These are phyloP conservation scores for Astur gentilis DNA, from an alignment of 2,113 vertebrate genomes.

Conservation along the genomic window DNA sequence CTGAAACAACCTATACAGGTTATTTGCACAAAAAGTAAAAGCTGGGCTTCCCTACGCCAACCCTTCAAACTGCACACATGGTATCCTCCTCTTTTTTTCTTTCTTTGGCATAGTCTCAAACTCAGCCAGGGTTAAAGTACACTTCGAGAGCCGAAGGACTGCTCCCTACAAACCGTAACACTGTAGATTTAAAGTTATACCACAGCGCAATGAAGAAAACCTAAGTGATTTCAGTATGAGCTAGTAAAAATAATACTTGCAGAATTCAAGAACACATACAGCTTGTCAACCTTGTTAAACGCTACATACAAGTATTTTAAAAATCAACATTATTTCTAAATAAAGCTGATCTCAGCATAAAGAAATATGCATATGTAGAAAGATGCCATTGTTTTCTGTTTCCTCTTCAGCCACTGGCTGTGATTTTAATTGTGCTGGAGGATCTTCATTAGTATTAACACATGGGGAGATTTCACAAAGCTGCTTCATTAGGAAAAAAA, in stretches of 20 bases:
- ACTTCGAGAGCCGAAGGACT: not conserved
- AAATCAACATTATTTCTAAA: not conserved
- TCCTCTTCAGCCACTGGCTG: slow-evolving; percentile 78
- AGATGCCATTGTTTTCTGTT: slow-evolving; percentile 80
- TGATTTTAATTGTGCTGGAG: slow-evolving; percentile 90
- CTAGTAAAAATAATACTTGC: not conserved
- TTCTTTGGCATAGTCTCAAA: not conserved
- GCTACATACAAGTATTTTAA: not conserved
- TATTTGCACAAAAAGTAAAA: not conserved
- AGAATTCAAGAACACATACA: not conserved
- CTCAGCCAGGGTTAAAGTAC: slow-evolving; percentile 59
- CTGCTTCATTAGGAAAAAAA: slow-evolving; percentile 81
- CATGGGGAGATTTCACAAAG: slow-evolving; percentile 85
- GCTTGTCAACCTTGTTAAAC: not conserved
- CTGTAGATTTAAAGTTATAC: not conserved
- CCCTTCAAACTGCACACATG: not conserved
- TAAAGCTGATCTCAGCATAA: slow-evolving; percentile 27
- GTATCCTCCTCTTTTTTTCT: not conserved
- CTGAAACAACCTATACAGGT: not conserved
- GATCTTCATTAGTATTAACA: slow-evolving; percentile 96
- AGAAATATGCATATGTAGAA: slow-evolving; percentile 61
- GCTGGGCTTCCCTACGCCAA: not conserved
- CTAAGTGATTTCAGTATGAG: not conserved
- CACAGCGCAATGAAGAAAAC: not conserved
- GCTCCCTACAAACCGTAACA: not conserved